Evolutionary conservation across 2,797 vertebrate species (phyloP).

Genomic region (Aselliscus stoliczkanus): DNA sequence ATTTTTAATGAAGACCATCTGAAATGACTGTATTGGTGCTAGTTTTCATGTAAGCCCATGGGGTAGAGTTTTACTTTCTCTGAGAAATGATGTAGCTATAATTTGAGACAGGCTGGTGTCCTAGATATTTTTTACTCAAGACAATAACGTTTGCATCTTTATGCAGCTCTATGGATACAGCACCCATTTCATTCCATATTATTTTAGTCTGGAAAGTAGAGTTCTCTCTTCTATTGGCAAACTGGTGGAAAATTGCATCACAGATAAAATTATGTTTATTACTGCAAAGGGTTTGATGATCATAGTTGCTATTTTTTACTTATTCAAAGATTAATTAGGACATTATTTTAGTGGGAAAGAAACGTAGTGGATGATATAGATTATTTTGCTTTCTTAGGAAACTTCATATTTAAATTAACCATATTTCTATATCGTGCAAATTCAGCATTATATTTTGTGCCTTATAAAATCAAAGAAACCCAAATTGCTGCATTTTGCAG

Average conservation of each 20-base stretch:
- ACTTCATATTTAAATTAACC: slow-evolving; percentile 55
- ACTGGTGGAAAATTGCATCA: neutral
- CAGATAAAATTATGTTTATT: slow-evolving; percentile 40
- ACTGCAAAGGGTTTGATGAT: neutral
- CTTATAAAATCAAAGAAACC: slow-evolving; percentile 52
- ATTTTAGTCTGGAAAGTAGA: slow-evolving; percentile 6
- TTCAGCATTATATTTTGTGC: slow-evolving; percentile 48
- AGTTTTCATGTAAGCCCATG: neutral
- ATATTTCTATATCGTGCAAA: slow-evolving; percentile 43
- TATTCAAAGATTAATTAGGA: slow-evolving; percentile 54
- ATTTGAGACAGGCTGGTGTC: neutral
- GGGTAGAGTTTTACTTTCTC: neutral
- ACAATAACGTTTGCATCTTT: neutral
- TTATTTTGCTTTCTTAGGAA: slow-evolving; percentile 47
- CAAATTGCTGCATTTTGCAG: slow-evolving; percentile 57
- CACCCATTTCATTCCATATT: neutral
- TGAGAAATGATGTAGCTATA: neutral
- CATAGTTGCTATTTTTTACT: slow-evolving; percentile 19
- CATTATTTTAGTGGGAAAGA: neutral
- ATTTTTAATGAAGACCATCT: neutral
- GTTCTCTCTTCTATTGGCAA: neutral
- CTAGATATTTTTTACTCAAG: neutral
- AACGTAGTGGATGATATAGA: slow-evolving; percentile 45
- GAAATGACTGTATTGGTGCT: neutral
- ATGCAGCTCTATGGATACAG: neutral